phyloP scores from a whole-genome alignment of 2,888 invertebrate species.

The Liopterus haemorrhoidalis region DNA sequence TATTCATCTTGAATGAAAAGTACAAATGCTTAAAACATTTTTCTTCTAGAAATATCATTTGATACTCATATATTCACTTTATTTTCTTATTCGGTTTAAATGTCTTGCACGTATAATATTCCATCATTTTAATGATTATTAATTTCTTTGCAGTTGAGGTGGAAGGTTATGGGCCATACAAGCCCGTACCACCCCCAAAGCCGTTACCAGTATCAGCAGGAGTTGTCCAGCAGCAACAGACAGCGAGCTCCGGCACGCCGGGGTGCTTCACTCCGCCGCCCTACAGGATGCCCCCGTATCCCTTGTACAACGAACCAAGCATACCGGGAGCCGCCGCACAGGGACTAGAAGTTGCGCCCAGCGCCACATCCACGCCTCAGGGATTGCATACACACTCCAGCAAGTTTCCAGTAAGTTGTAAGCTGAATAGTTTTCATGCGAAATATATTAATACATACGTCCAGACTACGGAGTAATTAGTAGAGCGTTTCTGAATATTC shows the following conservation, averaged over 20 bases:
- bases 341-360: constrained; percentile 41
- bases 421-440: no score
- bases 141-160: constrained; percentile 48
- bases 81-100: no score
- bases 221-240: constrained; percentile 43
- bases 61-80: no score
- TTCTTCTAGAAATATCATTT: no score
- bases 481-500: no score
- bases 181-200: constrained; percentile 55
- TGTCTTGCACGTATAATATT: no score
- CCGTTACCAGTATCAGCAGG: no score
- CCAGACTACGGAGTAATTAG: no score
- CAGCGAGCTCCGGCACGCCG: constrained; percentile 44
- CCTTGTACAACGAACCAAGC: constrained; percentile 55
- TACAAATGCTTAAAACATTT: no score
- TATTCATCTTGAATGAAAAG: no score
- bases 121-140: background rate
- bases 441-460: no score
- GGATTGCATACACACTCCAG: constrained; percentile 68
- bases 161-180: constrained; percentile 54
- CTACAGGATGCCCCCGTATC: constrained; percentile 65
- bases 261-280: constrained; percentile 47
- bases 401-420: constrained; percentile 67
- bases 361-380: constrained; percentile 44
- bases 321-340: constrained; percentile 48